Evolutionary conservation across 2,797 vertebrate genomes (phyloP).

Genomic region (Ficedula albicollis): DNA sequence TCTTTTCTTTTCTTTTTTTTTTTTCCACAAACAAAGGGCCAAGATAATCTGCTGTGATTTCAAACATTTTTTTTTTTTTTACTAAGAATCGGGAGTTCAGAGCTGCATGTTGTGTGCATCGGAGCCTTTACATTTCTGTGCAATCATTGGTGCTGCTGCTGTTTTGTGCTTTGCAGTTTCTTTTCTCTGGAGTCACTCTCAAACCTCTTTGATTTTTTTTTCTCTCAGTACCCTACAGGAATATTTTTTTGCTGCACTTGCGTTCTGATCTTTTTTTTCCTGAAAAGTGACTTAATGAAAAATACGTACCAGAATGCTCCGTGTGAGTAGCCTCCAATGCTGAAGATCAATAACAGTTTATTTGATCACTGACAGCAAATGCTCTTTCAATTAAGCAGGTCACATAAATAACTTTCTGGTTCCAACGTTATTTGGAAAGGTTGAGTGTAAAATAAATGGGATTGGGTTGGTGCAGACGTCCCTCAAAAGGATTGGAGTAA

Average conservation of each 20-base stretch:
- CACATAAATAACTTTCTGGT: slow-evolving; percentile 69
- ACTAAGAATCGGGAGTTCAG: not conserved
- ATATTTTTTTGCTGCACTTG: slow-evolving; percentile 42
- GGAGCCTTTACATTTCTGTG: not conserved
- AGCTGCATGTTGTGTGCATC: not conserved
- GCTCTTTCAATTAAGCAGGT: slow-evolving; percentile 71
- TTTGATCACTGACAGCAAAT: slow-evolving; percentile 70
- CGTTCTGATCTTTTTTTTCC: not conserved
- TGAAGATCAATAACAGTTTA: slow-evolving; percentile 72
- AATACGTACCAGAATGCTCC: slow-evolving; percentile 40
- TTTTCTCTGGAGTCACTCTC: slow-evolving; percentile 3
- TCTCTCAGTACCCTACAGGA: not conserved
- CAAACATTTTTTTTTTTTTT: not conserved
- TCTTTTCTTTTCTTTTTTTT: not conserved
- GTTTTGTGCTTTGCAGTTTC: not conserved
- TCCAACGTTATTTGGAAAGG: slow-evolving; percentile 59
- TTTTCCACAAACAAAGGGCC: not conserved
- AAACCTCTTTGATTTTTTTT: not conserved
- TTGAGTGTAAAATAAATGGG: slow-evolving; percentile 53
- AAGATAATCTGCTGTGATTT: not conserved
- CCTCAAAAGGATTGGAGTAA: not conserved
- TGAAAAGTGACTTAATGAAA: slow-evolving; percentile 56
- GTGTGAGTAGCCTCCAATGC: slow-evolving; percentile 34
- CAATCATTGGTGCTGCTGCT: not conserved
- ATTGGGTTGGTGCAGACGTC: slow-evolving; percentile 1